Evolutionary conservation across 2,797 vertebrate genomes (phyloP).

Genomic region (Sarcoramphus papa): DNA sequence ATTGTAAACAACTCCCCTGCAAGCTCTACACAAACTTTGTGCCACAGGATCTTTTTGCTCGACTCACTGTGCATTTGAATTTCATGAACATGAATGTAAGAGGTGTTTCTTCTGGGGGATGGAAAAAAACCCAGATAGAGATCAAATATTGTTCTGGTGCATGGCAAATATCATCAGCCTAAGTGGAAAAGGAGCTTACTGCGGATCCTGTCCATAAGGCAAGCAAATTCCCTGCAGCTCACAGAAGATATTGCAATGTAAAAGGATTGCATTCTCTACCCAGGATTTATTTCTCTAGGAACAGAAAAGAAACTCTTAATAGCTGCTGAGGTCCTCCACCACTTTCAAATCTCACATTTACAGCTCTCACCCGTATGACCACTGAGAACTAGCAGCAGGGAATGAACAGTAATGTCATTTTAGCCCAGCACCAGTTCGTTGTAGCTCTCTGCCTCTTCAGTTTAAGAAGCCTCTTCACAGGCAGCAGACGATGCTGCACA

Average conservation of each 20-base stretch:
- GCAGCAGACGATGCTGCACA: not conserved
- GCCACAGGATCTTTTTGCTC: not conserved
- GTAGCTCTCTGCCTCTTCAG: not conserved
- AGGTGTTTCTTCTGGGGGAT: not conserved
- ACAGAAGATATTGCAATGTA: not conserved
- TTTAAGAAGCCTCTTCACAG: not conserved
- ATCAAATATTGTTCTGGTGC: not conserved
- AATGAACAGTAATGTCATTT: accelerated
- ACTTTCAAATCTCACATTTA: not conserved
- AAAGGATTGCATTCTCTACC: not conserved
- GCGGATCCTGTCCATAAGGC: not conserved
- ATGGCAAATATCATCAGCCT: not conserved
- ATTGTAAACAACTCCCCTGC: not conserved
- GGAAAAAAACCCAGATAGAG: not conserved
- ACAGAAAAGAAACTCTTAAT: not conserved
- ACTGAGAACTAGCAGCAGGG: not conserved
- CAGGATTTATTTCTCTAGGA: not conserved
- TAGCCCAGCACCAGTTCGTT: not conserved
- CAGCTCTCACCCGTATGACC: not conserved
- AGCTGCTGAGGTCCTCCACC: not conserved
- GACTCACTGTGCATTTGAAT: accelerated
- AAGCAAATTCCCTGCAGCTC: not conserved
- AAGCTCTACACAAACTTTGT: not conserved
- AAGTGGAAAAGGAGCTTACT: not conserved
- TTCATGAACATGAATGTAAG: not conserved